These are phyloP conservation scores for Malacosoma neustria DNA, from an alignment of 2,888 invertebrate species.

Conservation along the genomic window DNA sequence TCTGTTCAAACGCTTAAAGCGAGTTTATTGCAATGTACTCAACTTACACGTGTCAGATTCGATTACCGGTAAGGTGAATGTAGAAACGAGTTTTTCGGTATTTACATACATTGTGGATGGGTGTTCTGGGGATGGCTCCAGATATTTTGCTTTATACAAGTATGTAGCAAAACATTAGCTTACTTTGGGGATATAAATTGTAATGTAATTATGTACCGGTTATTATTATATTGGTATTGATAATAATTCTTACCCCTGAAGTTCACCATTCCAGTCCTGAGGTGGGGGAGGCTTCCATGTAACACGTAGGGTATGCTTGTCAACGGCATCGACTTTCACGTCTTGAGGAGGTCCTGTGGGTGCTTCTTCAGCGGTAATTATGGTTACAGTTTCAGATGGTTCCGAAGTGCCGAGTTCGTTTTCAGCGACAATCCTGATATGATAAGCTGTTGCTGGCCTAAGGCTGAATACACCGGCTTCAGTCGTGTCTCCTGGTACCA, in stretches of 20 bases:
- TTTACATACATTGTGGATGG: too few relatives aligned
- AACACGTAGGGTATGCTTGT: conserved; percentile 90
- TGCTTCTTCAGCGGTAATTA: conserved; percentile 96
- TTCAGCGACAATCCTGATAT: conserved; percentile 93
- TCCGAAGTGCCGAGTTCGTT: conserved; percentile 95
- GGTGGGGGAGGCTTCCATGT: conserved; percentile 94
- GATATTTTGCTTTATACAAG: too few relatives aligned
- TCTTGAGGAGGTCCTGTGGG: conserved; percentile 89
- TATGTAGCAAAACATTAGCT: too few relatives aligned
- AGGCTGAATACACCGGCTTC: conserved; percentile 93
- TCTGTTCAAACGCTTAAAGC: too few relatives aligned
- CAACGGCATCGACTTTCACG: conserved; percentile 89
- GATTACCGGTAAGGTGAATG: too few relatives aligned
- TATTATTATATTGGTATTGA: too few relatives aligned
- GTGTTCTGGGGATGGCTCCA: too few relatives aligned
- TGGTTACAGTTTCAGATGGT: conserved; percentile 93
- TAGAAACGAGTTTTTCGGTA: too few relatives aligned
- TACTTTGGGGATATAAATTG: too few relatives aligned
- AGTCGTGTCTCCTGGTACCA: conserved; percentile 92
- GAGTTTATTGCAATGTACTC: too few relatives aligned
- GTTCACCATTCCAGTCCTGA: conserved; percentile 95
- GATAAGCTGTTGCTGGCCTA: conserved; percentile 93
- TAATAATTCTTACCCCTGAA: conserved; percentile 64
- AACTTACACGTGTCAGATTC: too few relatives aligned
- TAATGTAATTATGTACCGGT: too few relatives aligned